Percentiles rank a stretch among this genome's conserved stretches.
Conservation (phyloP, 2,113 vertebrate species). For the Myrmophylax atrothorax region DNA sequence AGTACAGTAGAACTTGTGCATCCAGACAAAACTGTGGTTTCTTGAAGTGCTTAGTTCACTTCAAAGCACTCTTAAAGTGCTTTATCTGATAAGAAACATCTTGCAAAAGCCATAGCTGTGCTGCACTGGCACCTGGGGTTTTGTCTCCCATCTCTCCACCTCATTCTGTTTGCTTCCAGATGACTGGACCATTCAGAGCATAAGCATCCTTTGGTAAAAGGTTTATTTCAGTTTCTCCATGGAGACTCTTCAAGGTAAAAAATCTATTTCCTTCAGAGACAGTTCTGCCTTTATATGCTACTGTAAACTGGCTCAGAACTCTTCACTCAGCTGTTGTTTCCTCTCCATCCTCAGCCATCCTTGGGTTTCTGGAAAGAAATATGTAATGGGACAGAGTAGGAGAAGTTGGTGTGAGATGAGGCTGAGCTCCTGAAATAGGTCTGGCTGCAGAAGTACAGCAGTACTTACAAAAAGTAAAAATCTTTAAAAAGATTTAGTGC, state of each 20-base stretch:
- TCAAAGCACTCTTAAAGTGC: not conserved
- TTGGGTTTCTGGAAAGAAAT: constrained; percentile 45
- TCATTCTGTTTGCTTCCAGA: constrained; percentile 12
- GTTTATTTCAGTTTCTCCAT: constrained; percentile 29
- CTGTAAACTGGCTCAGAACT: not conserved
- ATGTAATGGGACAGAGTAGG: not conserved
- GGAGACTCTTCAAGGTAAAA: constrained; percentile 9
- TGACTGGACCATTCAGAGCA: constrained; percentile 22
- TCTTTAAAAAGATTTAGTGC: constrained; percentile 16
- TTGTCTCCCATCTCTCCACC: not conserved
- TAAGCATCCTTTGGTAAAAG: constrained; percentile 22
- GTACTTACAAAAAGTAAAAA: not conserved
- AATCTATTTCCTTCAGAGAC: not conserved
- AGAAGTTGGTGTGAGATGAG: not conserved
- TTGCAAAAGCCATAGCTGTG: not conserved
- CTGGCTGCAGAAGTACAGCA: not conserved
- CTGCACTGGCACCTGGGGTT: not conserved
- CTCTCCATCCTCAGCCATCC: not conserved
- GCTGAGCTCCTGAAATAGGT: constrained; percentile 16
- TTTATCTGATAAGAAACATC: not conserved
- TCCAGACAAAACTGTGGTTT: not conserved
- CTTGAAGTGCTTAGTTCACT: not conserved
- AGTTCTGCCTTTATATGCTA: constrained; percentile 19
- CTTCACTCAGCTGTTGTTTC: constrained; percentile 7
- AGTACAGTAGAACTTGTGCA: not conserved